Evolutionary conservation across 2,888 invertebrate species (phyloP).

Genomic region (Phytoseiulus persimilis): DNA sequence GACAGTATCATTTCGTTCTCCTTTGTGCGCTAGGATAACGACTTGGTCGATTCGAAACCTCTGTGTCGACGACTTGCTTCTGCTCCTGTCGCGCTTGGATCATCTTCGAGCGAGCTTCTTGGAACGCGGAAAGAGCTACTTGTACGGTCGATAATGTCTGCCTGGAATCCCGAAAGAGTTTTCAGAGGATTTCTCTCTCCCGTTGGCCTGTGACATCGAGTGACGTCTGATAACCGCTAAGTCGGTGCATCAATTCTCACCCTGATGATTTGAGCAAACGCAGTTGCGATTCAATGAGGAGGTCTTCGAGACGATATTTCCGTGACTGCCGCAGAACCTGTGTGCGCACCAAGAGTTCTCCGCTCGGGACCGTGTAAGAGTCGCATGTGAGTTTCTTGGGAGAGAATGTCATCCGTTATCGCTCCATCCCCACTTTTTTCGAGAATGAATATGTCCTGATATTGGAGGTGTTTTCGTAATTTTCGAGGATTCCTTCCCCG

Average conservation of each 20-base stretch:
- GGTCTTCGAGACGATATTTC: conserved; percentile 31
- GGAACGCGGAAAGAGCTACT: conserved; percentile 19
- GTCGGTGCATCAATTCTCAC: background rate
- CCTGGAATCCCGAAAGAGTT: background rate
- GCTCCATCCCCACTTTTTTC: background rate
- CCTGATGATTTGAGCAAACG: conserved; percentile 34
- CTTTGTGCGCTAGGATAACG: background rate
- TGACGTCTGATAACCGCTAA: no score
- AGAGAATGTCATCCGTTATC: background rate
- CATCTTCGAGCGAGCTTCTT: conserved; percentile 25
- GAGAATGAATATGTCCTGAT: no score
- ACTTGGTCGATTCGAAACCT: background rate
- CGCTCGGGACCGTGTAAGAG: background rate
- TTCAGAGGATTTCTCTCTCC: background rate
- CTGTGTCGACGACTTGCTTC: background rate
- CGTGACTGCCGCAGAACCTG: conserved; percentile 15
- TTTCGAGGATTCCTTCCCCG: no score
- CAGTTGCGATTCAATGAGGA: conserved; percentile 17
- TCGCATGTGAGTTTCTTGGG: background rate
- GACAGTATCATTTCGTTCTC: background rate
- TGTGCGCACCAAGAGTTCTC: background rate
- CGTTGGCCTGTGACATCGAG: no score
- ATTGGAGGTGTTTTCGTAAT: no score
- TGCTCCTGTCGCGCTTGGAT: conserved; percentile 33
- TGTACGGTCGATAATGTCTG: conserved; percentile 23